Evolutionary conservation across 2,797 vertebrate genomes (phyloP).

Genomic region (Melanitta fusca): DNA sequence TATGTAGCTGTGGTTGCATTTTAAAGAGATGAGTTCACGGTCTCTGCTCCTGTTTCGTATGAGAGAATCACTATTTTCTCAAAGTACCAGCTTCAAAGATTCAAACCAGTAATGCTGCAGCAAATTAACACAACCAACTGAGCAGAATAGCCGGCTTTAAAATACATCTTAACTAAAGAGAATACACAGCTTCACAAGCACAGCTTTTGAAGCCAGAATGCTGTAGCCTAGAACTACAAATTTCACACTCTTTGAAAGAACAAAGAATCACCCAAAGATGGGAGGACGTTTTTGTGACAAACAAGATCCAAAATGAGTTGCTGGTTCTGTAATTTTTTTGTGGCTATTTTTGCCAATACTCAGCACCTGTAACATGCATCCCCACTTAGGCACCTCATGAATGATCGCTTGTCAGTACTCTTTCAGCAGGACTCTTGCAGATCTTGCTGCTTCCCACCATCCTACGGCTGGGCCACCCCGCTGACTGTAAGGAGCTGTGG

Average conservation of each 20-base stretch:
- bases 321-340: neutral
- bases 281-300: neutral
- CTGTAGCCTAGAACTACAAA: neutral
- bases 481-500: accelerated
- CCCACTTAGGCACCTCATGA: neutral
- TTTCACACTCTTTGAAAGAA: neutral
- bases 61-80: neutral
- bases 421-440: neutral
- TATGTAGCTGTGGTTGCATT: neutral
- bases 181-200: neutral
- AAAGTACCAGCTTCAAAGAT: neutral
- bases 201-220: neutral
- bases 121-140: neutral
- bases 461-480: neutral
- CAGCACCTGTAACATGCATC: neutral
- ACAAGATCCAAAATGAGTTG: neutral
- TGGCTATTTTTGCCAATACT: neutral
- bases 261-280: neutral
- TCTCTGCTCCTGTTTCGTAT: neutral
- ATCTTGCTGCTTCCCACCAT: neutral
- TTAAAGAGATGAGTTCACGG: neutral
- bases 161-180: neutral
- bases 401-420: neutral
- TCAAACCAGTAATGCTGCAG: neutral
- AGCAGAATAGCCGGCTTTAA: neutral